Conservation (phyloP, 2,888 invertebrate species). For the Acronicta aceris region DNA sequence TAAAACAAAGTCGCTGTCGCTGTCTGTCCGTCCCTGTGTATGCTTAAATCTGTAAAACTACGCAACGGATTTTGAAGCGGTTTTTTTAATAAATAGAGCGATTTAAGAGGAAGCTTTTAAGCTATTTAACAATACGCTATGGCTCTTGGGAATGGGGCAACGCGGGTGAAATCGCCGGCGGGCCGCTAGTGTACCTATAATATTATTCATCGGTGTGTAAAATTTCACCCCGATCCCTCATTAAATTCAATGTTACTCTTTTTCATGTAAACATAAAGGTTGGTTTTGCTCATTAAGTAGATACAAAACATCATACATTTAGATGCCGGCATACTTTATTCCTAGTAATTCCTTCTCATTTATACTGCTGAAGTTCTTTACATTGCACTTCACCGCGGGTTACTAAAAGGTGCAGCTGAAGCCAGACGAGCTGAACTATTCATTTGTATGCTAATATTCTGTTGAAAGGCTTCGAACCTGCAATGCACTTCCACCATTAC, state of each 20-base stretch:
- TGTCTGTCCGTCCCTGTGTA: no score
- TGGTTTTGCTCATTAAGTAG: no score
- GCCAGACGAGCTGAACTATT: constrained; percentile 28
- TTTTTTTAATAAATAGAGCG: no score
- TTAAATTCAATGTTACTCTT: constrained; percentile 26
- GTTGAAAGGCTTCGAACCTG: constrained; percentile 13
- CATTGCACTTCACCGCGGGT: background rate
- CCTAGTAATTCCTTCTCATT: constrained; percentile 12
- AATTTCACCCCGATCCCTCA: constrained; percentile 6
- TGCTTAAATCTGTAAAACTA: no score
- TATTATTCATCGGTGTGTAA: background rate
- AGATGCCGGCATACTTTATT: constrained; percentile 14
- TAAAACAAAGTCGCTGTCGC: no score
- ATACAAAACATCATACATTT: no score
- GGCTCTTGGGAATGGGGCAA: no score
- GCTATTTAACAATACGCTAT: no score
- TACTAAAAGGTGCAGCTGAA: constrained; percentile 6
- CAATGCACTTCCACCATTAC: constrained; percentile 7
- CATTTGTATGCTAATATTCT: constrained; percentile 51
- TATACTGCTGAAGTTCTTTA: constrained; percentile 9
- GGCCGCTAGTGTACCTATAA: no score
- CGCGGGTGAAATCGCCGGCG: no score
- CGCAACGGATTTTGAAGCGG: no score
- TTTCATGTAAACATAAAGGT: background rate
- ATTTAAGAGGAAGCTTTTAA: no score